Evolutionary conservation across 2,888 invertebrate genomes (phyloP).

Genomic region (Micropterix aruncella): DNA sequence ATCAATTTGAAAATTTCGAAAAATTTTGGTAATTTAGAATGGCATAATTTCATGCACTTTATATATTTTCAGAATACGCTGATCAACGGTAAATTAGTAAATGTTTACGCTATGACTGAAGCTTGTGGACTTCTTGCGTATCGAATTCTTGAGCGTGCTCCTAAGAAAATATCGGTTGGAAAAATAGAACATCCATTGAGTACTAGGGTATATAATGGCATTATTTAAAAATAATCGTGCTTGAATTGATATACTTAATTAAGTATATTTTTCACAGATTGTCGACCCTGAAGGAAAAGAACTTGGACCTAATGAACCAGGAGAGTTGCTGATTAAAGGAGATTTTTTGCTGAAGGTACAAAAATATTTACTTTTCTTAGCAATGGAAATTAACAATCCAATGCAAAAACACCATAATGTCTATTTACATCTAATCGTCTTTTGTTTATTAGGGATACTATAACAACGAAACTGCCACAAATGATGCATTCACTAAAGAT

Average conservation of each 20-base stretch:
- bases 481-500: conserved; percentile 31
- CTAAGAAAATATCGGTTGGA: background rate
- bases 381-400: too few relatives aligned
- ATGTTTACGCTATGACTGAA: background rate
- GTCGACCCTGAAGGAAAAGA: background rate
- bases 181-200: background rate
- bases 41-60: too few relatives aligned
- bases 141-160: background rate
- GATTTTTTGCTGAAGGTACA: background rate
- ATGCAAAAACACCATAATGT: too few relatives aligned
- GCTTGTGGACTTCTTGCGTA: background rate
- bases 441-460: conserved; percentile 42
- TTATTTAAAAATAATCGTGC: too few relatives aligned
- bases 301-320: background rate
- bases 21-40: too few relatives aligned
- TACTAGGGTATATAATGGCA: background rate
- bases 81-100: background rate
- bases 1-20: too few relatives aligned
- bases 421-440: too few relatives aligned
- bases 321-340: background rate
- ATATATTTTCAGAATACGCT: background rate
- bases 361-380: too few relatives aligned
- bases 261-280: background rate
- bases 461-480: conserved; percentile 39
- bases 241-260: too few relatives aligned